These are phyloP conservation scores for Gobio gobio DNA, from an alignment of 2,113 vertebrate genomes.

Conservation along the genomic window DNA sequence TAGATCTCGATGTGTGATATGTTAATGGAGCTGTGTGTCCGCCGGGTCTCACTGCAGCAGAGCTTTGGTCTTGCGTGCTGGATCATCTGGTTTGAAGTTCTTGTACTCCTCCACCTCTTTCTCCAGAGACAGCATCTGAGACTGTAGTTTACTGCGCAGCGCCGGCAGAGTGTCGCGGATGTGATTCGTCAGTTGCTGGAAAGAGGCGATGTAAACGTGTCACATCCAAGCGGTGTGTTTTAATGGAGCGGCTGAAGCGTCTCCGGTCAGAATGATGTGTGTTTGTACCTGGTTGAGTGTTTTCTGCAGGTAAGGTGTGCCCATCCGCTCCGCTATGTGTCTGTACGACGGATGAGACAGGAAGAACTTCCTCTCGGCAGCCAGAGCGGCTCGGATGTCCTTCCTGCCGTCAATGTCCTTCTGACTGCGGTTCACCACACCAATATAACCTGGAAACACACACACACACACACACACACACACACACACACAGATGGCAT, in stretches of 20 bases:
- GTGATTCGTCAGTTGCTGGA: slow-evolving; percentile 97
- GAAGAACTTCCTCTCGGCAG: slow-evolving; percentile 95
- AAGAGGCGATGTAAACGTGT: background rate
- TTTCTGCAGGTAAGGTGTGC: slow-evolving; percentile 90
- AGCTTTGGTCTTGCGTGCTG: slow-evolving; percentile 93
- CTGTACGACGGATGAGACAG: slow-evolving; percentile 92
- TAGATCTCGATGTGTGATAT: too few species aligned
- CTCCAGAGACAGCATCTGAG: slow-evolving; percentile 91
- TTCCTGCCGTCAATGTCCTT: slow-evolving; percentile 97
- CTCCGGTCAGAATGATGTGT: background rate
- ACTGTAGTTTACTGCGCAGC: slow-evolving; percentile 93
- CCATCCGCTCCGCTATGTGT: slow-evolving; percentile 97
- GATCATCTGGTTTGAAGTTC: slow-evolving; percentile 94
- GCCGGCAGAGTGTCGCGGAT: slow-evolving; percentile 92
- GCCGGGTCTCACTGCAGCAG: slow-evolving; percentile 85
- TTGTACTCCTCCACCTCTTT: slow-evolving; percentile 97
- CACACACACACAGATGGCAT: too few species aligned
- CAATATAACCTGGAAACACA: slow-evolving; percentile 85
- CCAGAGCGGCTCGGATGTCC: slow-evolving; percentile 88
- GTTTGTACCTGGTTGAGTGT: slow-evolving; percentile 87
- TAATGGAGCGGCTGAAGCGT: background rate
- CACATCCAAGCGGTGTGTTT: background rate
- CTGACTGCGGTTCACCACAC: slow-evolving; percentile 96
- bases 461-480: background rate
- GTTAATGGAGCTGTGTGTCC: background rate